These are phyloP conservation scores for Lerista edwardsae DNA, from an alignment of 2,797 vertebrate species.

Conservation along the genomic window DNA sequence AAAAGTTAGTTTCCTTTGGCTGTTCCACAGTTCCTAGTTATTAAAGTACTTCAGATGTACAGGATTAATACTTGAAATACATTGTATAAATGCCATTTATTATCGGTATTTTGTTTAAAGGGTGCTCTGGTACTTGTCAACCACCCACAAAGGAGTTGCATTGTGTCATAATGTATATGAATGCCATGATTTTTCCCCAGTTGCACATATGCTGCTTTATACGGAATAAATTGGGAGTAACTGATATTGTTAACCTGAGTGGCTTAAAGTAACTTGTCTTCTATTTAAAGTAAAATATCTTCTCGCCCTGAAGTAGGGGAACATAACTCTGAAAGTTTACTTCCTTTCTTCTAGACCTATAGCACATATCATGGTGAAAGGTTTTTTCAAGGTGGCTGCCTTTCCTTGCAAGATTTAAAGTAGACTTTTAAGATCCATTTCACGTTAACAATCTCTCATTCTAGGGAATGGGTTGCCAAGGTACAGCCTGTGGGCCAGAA, in stretches of 20 bases:
- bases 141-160: too few relatives aligned
- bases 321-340: not conserved
- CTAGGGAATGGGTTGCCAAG: too few relatives aligned
- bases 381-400: not conserved
- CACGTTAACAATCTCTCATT: not conserved
- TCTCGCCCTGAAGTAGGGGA: not conserved
- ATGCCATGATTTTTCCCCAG: not conserved
- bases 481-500: too few relatives aligned
- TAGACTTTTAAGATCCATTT: too few relatives aligned
- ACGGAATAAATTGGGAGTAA: not conserved
- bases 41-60: not conserved
- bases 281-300: too few relatives aligned
- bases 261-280: not conserved
- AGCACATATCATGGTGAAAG: not conserved
- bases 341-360: not conserved
- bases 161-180: not conserved
- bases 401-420: not conserved
- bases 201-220: not conserved
- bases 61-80: not conserved
- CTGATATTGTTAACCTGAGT: not conserved
- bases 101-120: too few relatives aligned
- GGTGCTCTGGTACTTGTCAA: too few relatives aligned
- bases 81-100: not conserved
- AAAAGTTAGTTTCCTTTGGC: too few relatives aligned
- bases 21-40: not conserved